A percentile compares a stretch with the other conserved stretches of the same genome.
These are phyloP conservation scores for Gymnoscopelus braueri DNA, from an alignment of 2,797 vertebrate species.

Conservation along the genomic window DNA sequence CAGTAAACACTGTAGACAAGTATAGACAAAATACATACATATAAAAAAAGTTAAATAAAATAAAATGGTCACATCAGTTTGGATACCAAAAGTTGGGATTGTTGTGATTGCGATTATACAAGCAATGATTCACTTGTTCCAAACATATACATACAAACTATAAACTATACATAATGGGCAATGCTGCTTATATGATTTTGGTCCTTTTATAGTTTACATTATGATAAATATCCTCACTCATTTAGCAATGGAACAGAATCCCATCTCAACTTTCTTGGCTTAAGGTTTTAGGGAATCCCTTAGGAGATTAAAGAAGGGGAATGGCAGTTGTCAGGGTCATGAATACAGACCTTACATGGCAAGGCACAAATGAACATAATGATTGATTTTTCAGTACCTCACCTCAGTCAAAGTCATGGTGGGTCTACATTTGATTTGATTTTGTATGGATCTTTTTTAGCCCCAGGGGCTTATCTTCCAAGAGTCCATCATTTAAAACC, in stretches of 20 bases:
- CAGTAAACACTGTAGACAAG: slow-evolving; percentile 42
- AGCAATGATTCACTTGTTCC: neutral
- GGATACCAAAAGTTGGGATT: neutral
- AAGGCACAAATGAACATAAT: slow-evolving; percentile 62
- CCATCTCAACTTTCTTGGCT: slow-evolving; percentile 7
- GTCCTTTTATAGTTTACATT: neutral
- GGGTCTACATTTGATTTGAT: too few species aligned
- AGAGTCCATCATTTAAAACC: too few species aligned
- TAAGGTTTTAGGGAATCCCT: slow-evolving; percentile 1
- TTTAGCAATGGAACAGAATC: neutral
- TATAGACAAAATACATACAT: slow-evolving; percentile 66
- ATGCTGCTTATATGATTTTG: neutral
- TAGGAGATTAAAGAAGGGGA: slow-evolving; percentile 1
- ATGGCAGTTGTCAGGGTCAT: neutral
- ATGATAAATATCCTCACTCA: neutral
- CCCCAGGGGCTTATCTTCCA: too few species aligned
- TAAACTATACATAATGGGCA: too few species aligned
- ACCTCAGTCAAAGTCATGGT: slow-evolving; percentile 3
- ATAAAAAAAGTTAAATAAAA: slow-evolving; percentile 54
- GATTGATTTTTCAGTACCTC: slow-evolving; percentile 3
- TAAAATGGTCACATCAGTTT: slow-evolving; percentile 44
- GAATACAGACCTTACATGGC: slow-evolving; percentile 16
- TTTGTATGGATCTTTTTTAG: too few species aligned
- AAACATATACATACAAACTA: too few species aligned
- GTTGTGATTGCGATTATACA: neutral